These are phyloP conservation scores for Mesembrinibis cayennensis DNA, from an alignment of 2,113 vertebrate genomes.

Conservation along the genomic window DNA sequence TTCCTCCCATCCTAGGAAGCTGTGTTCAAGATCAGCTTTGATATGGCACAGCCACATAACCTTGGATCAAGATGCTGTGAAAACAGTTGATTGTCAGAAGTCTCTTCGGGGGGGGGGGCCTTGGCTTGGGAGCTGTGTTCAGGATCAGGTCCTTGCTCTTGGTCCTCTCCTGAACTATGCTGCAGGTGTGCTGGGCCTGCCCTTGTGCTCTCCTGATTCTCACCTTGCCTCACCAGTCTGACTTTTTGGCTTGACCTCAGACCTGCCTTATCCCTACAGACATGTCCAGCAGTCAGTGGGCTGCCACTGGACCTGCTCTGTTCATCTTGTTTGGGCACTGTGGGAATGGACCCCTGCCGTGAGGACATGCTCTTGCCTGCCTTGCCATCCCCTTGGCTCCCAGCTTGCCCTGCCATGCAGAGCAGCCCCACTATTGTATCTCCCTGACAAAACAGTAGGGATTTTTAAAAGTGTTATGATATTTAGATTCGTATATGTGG, in stretches of 20 bases:
- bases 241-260: too few relatives aligned
- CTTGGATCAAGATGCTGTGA: not conserved
- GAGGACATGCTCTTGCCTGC: not conserved
- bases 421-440: not conserved
- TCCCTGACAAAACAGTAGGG: not conserved
- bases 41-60: not conserved
- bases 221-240: not conserved
- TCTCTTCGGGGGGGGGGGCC: not conserved
- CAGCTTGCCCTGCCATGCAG: not conserved
- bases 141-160: too few relatives aligned
- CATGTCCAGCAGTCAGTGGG: not conserved
- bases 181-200: not conserved
- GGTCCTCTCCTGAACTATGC: too few relatives aligned
- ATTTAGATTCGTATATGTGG: not conserved
- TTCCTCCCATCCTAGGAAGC: not conserved
- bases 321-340: not conserved
- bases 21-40: not conserved
- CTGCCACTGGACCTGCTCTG: not conserved
- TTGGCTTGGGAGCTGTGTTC: too few relatives aligned
- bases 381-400: not conserved
- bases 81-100: not conserved
- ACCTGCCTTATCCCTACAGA: not conserved
- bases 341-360: not conserved
- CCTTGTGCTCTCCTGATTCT: not conserved
- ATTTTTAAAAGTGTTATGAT: not conserved